Percentiles rank a stretch among this genome's conserved stretches.
phyloP scores from a whole-genome alignment of 2,113 vertebrate species.

The Melanerpes aurifrons region DNA sequence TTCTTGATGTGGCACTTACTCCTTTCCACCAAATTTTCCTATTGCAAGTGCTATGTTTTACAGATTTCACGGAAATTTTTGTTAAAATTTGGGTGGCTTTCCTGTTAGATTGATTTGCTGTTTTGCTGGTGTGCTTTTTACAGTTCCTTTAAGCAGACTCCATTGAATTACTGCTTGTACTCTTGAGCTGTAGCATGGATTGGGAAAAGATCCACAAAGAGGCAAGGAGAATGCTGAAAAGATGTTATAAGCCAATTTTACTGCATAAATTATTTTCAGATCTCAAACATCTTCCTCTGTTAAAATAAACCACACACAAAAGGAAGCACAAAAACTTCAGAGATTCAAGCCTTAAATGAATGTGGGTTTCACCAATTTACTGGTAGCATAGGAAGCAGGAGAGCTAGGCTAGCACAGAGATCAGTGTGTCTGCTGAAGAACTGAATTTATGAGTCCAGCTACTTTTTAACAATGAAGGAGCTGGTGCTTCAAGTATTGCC shows the following conservation, averaged over 20 bases:
- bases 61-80: neutral
- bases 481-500: constrained; percentile 14
- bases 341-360: constrained; percentile 67
- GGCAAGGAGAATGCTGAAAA: neutral
- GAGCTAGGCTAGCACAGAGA: constrained; percentile 37
- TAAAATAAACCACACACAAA: constrained; percentile 65
- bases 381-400: constrained; percentile 51
- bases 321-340: constrained; percentile 65
- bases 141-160: neutral
- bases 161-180: neutral
- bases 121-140: neutral
- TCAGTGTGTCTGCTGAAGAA: constrained; percentile 22
- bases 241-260: constrained; percentile 44
- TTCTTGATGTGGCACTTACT: neutral
- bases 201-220: constrained; percentile 12
- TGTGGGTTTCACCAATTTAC: constrained; percentile 63
- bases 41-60: neutral
- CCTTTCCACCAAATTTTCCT: neutral
- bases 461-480: constrained; percentile 58
- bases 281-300: constrained; percentile 32
- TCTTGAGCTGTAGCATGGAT: neutral
- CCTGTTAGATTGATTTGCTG: neutral
- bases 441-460: constrained; percentile 57
- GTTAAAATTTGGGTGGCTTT: neutral
- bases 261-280: constrained; percentile 57